Evolutionary conservation across 1,140 invertebrate genomes (phyloP).

Genomic region (Neotoxoptera formosana): DNA sequence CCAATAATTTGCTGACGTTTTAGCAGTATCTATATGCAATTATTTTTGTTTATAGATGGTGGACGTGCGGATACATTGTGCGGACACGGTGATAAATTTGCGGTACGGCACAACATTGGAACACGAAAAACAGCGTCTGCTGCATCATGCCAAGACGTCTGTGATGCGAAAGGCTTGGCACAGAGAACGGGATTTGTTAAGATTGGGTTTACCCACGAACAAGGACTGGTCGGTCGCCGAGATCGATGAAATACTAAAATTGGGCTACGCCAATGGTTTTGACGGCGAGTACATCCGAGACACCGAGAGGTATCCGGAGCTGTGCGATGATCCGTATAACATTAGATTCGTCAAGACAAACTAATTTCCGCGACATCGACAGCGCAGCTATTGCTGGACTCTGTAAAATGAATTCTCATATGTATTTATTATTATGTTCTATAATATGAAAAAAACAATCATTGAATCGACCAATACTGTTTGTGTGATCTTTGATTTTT

Average conservation of each 20-base stretch:
- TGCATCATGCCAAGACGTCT: conserved; percentile 85
- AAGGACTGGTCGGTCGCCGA: conserved; percentile 72
- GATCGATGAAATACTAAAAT: conserved; percentile 86
- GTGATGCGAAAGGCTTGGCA: conserved; percentile 92
- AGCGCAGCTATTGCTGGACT: background rate
- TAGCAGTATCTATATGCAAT: background rate
- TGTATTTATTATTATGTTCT: background rate
- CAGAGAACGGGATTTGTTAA: conserved; percentile 82
- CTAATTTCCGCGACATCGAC: background rate
- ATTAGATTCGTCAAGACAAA: conserved; percentile 82
- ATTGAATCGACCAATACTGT: background rate
- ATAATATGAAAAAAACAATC: conserved; percentile 16
- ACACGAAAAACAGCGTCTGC: conserved; percentile 84
- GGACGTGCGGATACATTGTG: conserved; percentile 86
- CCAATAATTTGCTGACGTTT: background rate
- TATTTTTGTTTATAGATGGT: conserved; percentile 65
- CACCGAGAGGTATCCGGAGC: conserved; percentile 85
- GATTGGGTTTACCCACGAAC: conserved; percentile 79
- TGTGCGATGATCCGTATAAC: conserved; percentile 95
- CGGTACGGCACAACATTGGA: conserved; percentile 89
- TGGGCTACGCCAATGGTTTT: conserved; percentile 82
- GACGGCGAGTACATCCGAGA: conserved; percentile 92
- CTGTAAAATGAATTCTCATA: background rate
- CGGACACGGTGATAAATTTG: conserved; percentile 82
- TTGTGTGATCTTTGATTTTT: background rate